Base-by-base conservation (phyloP, 2,888 invertebrate species). In the Eilema caniola region DNA sequence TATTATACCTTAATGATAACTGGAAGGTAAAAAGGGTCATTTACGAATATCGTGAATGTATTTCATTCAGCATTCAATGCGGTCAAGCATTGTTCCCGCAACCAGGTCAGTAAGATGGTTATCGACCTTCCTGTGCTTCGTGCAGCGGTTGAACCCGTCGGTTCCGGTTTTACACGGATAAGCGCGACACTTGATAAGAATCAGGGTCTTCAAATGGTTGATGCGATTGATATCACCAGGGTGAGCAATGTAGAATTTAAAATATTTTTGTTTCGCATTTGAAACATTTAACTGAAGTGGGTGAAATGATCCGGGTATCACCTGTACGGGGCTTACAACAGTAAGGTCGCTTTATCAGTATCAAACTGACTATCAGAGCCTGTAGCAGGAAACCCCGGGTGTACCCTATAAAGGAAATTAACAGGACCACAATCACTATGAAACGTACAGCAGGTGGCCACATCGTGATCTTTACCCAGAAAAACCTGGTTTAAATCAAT, bases 91-190 rank as follows among this genome's bases (percentile, higher is more conserved):
- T 53, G 53, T 53, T 8, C 53, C 53, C 53, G n/a, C n/a, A 53
- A 53, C 53, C 53, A 53, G 53, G 53, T 53, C 53, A 53, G 20
- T n/a, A n/a, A n/a, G 53, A 53, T 53, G 53, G 53, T 53, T 53
- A 53, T 53, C 53, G 5, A 7, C 53, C 10, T 53, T n/a, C n/a
- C n/a, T 53, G 53, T 53, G 53, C 53, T n/a, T 53, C 53, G 53
- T 53, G 2, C 1, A n/a, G 53, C n/a, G n/a, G n/a, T 53, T 8
- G 53, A 53, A 53, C 53, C 20, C 53, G 8, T 53, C n/a, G 2
- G n/a, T 53, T 53, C 53, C 53, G 53, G 53, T 53, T 53, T 53
- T 53, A 41, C 8, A 53, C 53, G 53, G n/a, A 53, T 53, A 53
- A 53, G n/a, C 53, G 53, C n/a, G 53, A n/a, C 53, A 53, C 53